phyloP scores from a whole-genome alignment of 2,113 vertebrate species.

The Epinephelus cyanopodus region DNA sequence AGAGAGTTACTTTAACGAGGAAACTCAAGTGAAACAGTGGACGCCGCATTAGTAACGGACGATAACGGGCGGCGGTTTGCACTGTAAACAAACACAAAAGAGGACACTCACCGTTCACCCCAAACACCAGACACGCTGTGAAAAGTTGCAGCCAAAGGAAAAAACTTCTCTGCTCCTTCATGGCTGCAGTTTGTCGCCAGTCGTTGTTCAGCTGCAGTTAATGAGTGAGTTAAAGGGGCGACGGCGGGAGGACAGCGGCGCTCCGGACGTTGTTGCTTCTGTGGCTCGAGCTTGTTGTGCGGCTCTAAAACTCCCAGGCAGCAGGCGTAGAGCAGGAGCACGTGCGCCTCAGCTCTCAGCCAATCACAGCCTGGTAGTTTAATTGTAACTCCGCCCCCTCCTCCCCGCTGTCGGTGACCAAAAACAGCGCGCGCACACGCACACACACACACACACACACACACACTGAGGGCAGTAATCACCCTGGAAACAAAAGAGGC shows the following conservation, averaged over 20 bases:
- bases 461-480: conserved; percentile 18
- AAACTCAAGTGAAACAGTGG: not conserved
- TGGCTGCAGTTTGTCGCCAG: conserved; percentile 34
- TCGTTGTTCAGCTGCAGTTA: not conserved
- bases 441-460: not conserved
- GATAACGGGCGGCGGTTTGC: conserved; percentile 11
- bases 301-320: conserved; percentile 43
- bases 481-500: conserved; percentile 32
- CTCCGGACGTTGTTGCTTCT: not conserved
- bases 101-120: conserved; percentile 75
- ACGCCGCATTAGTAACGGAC: not conserved
- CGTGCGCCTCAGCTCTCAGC: conserved; percentile 72
- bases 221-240: not conserved
- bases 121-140: conserved; percentile 63
- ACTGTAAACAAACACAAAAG: conserved; percentile 52
- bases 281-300: conserved; percentile 40
- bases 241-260: not conserved
- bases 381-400: conserved; percentile 64
- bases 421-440: not conserved
- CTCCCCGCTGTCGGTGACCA: not conserved
- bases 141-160: conserved; percentile 67
- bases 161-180: conserved; percentile 65
- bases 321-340: conserved; percentile 66
- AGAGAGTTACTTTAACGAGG: not conserved
- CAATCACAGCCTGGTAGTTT: conserved; percentile 70